Evolutionary conservation across 2,113 vertebrate species (phyloP).

Genomic region (Polypterus bichir): DNA sequence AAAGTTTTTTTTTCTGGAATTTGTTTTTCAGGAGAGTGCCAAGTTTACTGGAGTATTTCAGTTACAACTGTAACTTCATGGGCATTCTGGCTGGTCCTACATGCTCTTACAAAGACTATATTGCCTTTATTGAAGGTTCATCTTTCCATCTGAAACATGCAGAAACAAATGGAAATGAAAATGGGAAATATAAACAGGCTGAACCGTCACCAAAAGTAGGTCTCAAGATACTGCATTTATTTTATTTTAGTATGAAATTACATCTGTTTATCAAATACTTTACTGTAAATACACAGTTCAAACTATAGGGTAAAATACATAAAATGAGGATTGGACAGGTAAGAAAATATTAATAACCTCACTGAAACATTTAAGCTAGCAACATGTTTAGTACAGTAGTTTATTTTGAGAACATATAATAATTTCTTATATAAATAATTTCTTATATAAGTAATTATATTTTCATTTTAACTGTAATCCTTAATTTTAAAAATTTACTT

Average conservation of each 20-base stretch:
- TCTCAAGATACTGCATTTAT: slow-evolving; percentile 9
- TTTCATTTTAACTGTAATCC: too few relatives aligned
- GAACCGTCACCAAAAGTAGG: slow-evolving; percentile 89
- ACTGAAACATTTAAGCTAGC: too few relatives aligned
- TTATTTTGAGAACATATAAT: too few relatives aligned
- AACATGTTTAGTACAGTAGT: too few relatives aligned
- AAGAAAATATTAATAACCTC: too few relatives aligned
- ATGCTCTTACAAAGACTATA: slow-evolving; percentile 96
- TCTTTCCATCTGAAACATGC: slow-evolving; percentile 55
- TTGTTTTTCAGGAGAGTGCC: slow-evolving; percentile 76
- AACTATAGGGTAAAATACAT: too few relatives aligned
- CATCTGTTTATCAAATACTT: neutral
- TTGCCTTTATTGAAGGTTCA: slow-evolving; percentile 85
- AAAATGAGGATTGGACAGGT: too few relatives aligned
- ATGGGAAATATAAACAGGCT: slow-evolving; percentile 53
- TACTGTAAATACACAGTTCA: too few relatives aligned
- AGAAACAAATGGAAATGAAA: slow-evolving; percentile 71
- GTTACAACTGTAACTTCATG: slow-evolving; percentile 98
- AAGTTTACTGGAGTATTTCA: slow-evolving; percentile 87
- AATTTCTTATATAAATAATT: too few relatives aligned
- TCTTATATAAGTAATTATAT: too few relatives aligned
- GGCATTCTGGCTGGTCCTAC: slow-evolving; percentile 90
- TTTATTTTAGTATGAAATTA: slow-evolving; percentile 12
- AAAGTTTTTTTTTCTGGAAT: slow-evolving; percentile 15
- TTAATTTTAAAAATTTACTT: too few relatives aligned